Evolutionary conservation across 2,888 invertebrate genomes (phyloP).

Genomic region (Eristalinus aeneus): DNA sequence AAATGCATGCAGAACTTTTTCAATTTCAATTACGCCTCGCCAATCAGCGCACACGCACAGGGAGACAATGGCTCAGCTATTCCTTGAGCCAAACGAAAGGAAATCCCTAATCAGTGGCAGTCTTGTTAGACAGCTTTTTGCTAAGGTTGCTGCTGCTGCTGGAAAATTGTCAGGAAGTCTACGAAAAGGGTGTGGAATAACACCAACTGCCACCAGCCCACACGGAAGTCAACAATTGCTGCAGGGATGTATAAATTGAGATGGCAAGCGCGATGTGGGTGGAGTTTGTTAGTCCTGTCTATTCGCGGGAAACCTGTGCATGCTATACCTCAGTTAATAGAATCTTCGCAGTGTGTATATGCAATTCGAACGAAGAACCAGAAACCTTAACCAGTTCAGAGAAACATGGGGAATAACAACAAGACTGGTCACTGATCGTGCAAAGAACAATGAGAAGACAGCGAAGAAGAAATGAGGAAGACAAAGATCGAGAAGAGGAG

Average conservation of each 20-base stretch:
- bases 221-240: slow-evolving; percentile 57
- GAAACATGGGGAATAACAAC: slow-evolving; percentile 43
- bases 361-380: slow-evolving; percentile 14
- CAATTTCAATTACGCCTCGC: slow-evolving; percentile 56
- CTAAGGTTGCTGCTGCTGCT: not conserved
- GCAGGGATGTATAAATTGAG: slow-evolving; percentile 37
- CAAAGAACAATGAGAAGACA: slow-evolving; percentile 34
- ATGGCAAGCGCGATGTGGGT: slow-evolving; percentile 50
- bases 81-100: slow-evolving; percentile 4
- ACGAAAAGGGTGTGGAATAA: slow-evolving; percentile 23
- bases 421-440: slow-evolving; percentile 11
- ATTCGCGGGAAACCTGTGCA: slow-evolving; percentile 10
- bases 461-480: slow-evolving; percentile 16
- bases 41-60: slow-evolving; percentile 29
- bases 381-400: slow-evolving; percentile 37
- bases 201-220: slow-evolving; percentile 38
- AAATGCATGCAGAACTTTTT: slow-evolving; percentile 61
- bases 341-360: not conserved
- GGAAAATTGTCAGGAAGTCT: slow-evolving; percentile 45
- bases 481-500: slow-evolving; percentile 16
- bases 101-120: not conserved
- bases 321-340: not conserved
- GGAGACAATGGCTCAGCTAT: slow-evolving; percentile 29
- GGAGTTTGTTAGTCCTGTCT: slow-evolving; percentile 8
- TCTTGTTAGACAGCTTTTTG: slow-evolving; percentile 19